Conservation (phyloP, 2,888 invertebrate genomes). For the Synergus itoensis region DNA sequence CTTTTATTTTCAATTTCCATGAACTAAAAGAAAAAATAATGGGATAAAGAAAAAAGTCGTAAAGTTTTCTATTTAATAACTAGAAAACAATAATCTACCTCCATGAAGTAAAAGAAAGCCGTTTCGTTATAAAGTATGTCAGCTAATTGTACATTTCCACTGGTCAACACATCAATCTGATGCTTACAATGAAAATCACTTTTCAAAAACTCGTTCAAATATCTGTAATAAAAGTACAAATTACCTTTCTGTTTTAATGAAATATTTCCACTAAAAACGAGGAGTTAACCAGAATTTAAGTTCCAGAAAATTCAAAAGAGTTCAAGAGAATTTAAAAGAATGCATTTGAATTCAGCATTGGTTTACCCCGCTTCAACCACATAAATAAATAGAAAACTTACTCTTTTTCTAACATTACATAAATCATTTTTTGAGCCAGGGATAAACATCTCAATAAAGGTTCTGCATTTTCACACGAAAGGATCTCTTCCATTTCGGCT, state of each 20-base stretch:
- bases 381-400: slow-evolving; percentile 70
- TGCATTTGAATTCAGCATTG: too few relatives aligned
- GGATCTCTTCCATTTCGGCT: slow-evolving; percentile 83
- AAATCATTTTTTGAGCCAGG: slow-evolving; percentile 85
- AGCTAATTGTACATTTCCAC: slow-evolving; percentile 87
- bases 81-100: slow-evolving; percentile 79
- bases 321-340: too few relatives aligned
- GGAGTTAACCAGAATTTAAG: too few relatives aligned
- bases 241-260: slow-evolving; percentile 7
- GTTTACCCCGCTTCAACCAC: too few relatives aligned
- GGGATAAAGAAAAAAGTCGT: not conserved
- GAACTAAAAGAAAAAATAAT: slow-evolving; percentile 80
- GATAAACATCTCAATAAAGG: slow-evolving; percentile 86
- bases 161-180: slow-evolving; percentile 94
- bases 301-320: too few relatives aligned
- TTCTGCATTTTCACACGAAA: slow-evolving; percentile 84
- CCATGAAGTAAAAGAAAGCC: slow-evolving; percentile 96
- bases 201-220: slow-evolving; percentile 89
- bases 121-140: slow-evolving; percentile 96
- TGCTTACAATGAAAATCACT: slow-evolving; percentile 95
- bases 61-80: slow-evolving; percentile 22
- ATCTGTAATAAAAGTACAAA: slow-evolving; percentile 75
- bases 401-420: slow-evolving; percentile 85
- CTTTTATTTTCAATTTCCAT: slow-evolving; percentile 92
- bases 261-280: not conserved